Evolutionary conservation across 2,113 vertebrate species (phyloP).

Genomic region (Erpornis zantholeuca): DNA sequence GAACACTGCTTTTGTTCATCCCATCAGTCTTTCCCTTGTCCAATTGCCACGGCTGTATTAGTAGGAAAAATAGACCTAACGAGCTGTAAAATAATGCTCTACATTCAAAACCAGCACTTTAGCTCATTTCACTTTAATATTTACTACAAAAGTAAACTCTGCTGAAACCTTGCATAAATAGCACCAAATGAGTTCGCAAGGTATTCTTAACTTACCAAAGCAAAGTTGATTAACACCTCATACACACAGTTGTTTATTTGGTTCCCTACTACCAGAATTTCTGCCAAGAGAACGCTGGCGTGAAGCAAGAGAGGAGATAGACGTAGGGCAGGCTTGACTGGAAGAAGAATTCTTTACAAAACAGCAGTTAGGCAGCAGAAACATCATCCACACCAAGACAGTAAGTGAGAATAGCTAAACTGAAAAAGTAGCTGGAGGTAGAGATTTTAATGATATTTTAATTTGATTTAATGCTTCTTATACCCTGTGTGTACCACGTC

Average conservation of each 20-base stretch:
- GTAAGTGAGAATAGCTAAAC: not conserved
- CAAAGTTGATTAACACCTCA: not conserved
- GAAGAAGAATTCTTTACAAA: not conserved
- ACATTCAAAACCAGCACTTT: not conserved
- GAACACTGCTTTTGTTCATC: slow-evolving; percentile 6
- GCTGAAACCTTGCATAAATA: slow-evolving; percentile 13
- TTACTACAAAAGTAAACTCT: slow-evolving; percentile 47
- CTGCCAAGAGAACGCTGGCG: not conserved
- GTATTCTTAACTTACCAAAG: slow-evolving; percentile 14
- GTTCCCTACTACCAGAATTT: not conserved
- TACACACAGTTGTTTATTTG: not conserved
- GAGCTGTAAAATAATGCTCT: slow-evolving; percentile 26
- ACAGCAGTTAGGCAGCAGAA: not conserved
- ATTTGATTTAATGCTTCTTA: not conserved
- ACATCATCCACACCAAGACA: not conserved
- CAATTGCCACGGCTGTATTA: not conserved
- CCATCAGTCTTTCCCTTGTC: not conserved
- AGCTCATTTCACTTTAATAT: slow-evolving; percentile 15
- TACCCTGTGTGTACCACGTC: not conserved
- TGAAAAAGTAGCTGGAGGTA: not conserved
- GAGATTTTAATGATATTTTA: not conserved
- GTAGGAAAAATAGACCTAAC: slow-evolving; percentile 30
- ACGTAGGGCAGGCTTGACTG: not conserved
- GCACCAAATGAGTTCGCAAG: not conserved
- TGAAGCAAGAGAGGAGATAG: not conserved